phyloP scores from a whole-genome alignment of 1,140 invertebrate genomes.

The Dreissena polymorpha region DNA sequence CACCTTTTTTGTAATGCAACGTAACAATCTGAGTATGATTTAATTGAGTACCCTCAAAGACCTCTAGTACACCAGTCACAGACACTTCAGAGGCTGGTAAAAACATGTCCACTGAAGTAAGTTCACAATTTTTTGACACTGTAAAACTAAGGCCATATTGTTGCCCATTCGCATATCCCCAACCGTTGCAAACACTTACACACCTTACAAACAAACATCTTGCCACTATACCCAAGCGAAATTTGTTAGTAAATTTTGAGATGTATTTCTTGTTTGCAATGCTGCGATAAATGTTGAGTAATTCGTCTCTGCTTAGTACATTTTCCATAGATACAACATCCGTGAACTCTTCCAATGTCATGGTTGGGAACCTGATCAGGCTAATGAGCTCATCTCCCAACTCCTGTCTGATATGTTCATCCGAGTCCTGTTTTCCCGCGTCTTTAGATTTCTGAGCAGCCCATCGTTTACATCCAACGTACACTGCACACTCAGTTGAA shows the following conservation, averaged over 20 bases:
- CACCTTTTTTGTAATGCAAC: too few species aligned
- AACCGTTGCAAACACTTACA: not conserved
- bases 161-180: not conserved
- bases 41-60: not conserved
- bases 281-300: slow-evolving; percentile 8
- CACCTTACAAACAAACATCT: not conserved
- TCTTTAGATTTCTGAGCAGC: slow-evolving; percentile 5
- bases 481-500: slow-evolving; percentile 6
- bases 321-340: not conserved
- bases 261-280: not conserved
- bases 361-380: slow-evolving; percentile 26
- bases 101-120: not conserved
- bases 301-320: slow-evolving; percentile 16
- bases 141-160: not conserved
- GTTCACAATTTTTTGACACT: not conserved
- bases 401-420: not conserved
- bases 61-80: not conserved
- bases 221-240: too few species aligned
- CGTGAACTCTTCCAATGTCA: slow-evolving; percentile 15
- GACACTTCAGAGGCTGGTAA: not conserved
- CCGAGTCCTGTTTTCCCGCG: not conserved
- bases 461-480: slow-evolving; percentile 22
- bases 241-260: not conserved
- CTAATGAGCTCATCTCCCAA: slow-evolving; percentile 17
- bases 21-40: too few species aligned